Evolutionary conservation across 2,888 invertebrate species (phyloP), one percentile per base, ranked within the genome.

Genomic region (Myopa testacea): DNA sequence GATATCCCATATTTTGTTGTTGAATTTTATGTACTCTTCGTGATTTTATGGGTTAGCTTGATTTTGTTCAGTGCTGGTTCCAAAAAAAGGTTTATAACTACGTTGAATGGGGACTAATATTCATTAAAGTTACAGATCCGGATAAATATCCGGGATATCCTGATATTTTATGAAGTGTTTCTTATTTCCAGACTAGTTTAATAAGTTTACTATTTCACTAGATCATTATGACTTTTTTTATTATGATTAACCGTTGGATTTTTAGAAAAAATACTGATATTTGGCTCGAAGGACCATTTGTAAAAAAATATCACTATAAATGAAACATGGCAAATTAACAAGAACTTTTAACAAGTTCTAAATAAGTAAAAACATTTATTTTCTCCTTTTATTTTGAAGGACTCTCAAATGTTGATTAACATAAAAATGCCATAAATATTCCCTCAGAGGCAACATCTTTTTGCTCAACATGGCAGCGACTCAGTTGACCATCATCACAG

Each of bases 401-500:
- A 10, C 45, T 10, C 3, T 1, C 26, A 26, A 26, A 26, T 26
- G 26, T 38, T 40, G 45, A 75, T 75, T 60, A 75, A 40, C 75
- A 69, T 75, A 75, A 75, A 75, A 75, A 68, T 68, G 58, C 45
- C 58, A 75, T 75, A 69, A 75, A 69, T 58, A 69, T 45, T 75
- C 19, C 62, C 60, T 63, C 10, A 68, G 60, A 40, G 55, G 67
- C 19, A 40, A 63, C 14, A 4, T 16, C 40, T 34, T 55, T 58
- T 70, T 55, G 34, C 26, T 19, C 50, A 50, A 6, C 34, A 38
- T 65, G 14, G 38, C n/a, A 37, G 4, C 16, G 14, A 26, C 55
- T 55, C 4, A 12, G 55, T n/a, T n/a, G 55, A n/a, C 10, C 4
- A 14, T 5, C 4, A 37, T 63, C 19, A 26, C 26, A 26, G 26